Percentiles rank a stretch among this genome's conserved stretches.
Conservation (phyloP, 2,888 invertebrate species). For the Melanargia galathea region DNA sequence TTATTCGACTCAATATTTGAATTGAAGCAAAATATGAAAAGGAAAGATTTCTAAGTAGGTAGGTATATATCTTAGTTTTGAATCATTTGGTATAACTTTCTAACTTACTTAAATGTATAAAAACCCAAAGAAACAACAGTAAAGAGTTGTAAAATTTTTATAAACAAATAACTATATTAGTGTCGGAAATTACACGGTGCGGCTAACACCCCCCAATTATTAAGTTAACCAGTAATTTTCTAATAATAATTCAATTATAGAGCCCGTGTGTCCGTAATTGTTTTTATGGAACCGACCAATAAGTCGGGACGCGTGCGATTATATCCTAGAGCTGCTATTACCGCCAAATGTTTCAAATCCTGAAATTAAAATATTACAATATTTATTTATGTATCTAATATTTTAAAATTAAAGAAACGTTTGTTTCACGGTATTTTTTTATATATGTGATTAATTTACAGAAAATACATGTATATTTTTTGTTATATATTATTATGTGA, state of each 20-base stretch:
- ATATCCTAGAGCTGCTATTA: constrained; percentile 31
- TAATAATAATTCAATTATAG: constrained; percentile 60
- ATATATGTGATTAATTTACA: too few species aligned
- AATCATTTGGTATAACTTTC: not conserved
- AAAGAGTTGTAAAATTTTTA: constrained; percentile 21
- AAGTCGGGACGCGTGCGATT: constrained; percentile 32
- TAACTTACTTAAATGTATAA: not conserved
- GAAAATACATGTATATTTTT: too few species aligned
- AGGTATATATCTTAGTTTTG: not conserved
- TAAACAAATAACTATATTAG: constrained; percentile 39
- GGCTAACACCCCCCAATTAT: constrained; percentile 53
- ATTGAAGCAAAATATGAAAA: too few species aligned
- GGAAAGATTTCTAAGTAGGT: too few species aligned
- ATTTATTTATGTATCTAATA: not conserved
- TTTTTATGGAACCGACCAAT: constrained; percentile 45
- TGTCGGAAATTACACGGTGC: constrained; percentile 48
- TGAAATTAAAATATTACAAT: not conserved
- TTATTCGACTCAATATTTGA: too few species aligned
- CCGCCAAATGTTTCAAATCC: constrained; percentile 18
- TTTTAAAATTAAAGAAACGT: too few species aligned
- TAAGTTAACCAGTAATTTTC: constrained; percentile 49
- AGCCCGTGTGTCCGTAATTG: constrained; percentile 45
- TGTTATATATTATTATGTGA: too few species aligned
- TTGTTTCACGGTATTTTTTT: too few species aligned
- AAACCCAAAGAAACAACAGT: constrained; percentile 5